phyloP scores from a whole-genome alignment of 2,113 vertebrate genomes.

The Bubo scandiacus region DNA sequence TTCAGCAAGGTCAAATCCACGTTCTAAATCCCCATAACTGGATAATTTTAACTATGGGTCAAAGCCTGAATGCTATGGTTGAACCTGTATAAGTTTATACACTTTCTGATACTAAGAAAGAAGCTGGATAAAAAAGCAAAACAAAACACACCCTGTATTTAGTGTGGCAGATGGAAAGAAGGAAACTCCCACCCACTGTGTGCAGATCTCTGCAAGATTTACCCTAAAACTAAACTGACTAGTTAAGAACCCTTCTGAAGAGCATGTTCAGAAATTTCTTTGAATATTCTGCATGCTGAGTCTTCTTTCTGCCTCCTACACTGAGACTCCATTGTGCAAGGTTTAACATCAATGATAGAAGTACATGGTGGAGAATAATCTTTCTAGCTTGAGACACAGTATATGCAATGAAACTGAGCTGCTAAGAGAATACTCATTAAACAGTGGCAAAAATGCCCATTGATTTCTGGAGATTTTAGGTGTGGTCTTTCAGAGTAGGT shows the following conservation, averaged over 20 bases:
- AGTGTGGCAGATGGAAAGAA: conserved; percentile 53
- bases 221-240: conserved; percentile 22
- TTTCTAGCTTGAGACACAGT: background rate
- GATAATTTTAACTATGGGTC: background rate
- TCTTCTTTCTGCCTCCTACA: conserved; percentile 48
- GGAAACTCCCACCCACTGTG: conserved; percentile 28
- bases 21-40: background rate
- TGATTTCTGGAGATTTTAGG: background rate
- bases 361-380: background rate
- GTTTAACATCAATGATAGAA: background rate
- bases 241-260: conserved; percentile 22
- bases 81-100: background rate
- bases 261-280: background rate
- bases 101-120: background rate
- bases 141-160: conserved; percentile 6
- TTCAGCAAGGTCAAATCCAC: background rate
- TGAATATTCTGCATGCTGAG: background rate
- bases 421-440: background rate
- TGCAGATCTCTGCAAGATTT: conserved; percentile 30
- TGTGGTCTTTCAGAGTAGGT: background rate
- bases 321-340: background rate
- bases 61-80: background rate
- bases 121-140: conserved; percentile 16
- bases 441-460: background rate
- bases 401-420: background rate